Base-by-base conservation (phyloP, 2,797 vertebrate genomes). In the Allobates femoralis region DNA sequence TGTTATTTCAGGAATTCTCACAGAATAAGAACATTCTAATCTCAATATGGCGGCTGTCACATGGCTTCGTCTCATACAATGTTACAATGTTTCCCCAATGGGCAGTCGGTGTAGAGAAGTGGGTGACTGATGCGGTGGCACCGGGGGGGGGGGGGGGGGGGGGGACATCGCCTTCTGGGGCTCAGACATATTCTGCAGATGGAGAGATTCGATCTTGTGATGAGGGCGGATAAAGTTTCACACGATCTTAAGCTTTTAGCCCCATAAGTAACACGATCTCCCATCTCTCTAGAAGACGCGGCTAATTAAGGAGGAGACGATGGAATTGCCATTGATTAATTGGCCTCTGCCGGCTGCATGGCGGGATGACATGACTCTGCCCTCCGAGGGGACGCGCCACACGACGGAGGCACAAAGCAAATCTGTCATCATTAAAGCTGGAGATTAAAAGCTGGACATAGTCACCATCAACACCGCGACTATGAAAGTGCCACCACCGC, bases 321-420 rank as follows among this genome's bases (percentile, higher is more conserved):
- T 87, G 83, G 79, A 83, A 83, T 83, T 71, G 50, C 81, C 37
- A 84, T 84, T 84, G 82, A 85, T 88, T 88, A 88, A 88, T 88
- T 78, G 79, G 79, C 28, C 51, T 77, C 64, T 8, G 60, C 4
- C 14, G 23, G 62, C 75, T 0, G 34, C 5, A 12, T 30, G n/a
- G 62, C 21, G 32, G 55, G 86, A 84, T 87, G 66, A 41, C 30
- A 66, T 87, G 82, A 75, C 81, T 28, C 56, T 5, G 67, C 34
- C 46, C 23, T 53, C 86, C 62, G 64, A 37, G 56, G 55, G 56
- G 75, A 84, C 32, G 28, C 53, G 69, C n/a, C 58, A 28, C 66
- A 82, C 77, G 26, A 58, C 81, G 74, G 56, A 37, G 69, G 30
- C 75, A 64, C 86, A 79, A 73, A 84, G 82, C 69, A 55, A 60